phyloP scores from a whole-genome alignment of 2,113 vertebrate genomes.

The Varanus komodoensis region DNA sequence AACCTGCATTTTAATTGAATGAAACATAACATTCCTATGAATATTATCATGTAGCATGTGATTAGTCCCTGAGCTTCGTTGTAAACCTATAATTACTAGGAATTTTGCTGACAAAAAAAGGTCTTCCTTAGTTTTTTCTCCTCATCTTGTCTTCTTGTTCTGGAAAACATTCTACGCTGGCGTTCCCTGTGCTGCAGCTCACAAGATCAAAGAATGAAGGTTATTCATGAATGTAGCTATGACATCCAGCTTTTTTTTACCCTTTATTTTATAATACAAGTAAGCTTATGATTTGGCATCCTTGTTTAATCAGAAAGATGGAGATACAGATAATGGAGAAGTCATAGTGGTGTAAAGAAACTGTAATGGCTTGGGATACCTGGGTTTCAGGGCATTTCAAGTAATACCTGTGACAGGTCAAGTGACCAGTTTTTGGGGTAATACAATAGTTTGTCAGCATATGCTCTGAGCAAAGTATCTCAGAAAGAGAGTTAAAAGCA shows the following conservation, averaged over 20 bases:
- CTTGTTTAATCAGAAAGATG: not conserved
- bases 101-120: not conserved
- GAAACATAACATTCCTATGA: not conserved
- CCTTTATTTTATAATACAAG: not conserved
- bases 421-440: not conserved
- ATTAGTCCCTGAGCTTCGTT: not conserved
- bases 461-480: not conserved
- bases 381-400: not conserved
- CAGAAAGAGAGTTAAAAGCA: constrained; percentile 18
- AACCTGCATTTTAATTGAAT: not conserved
- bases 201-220: not conserved
- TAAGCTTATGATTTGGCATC: not conserved
- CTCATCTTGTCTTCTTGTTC: no score
- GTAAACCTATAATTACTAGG: not conserved
- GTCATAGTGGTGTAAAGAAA: no score
- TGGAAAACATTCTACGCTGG: no score
- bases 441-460: not conserved
- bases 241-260: not conserved
- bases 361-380: not conserved
- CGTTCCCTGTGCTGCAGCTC: not conserved
- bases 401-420: not conserved
- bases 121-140: not conserved
- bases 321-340: no score
- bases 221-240: not conserved
- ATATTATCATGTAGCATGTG: not conserved